A percentile compares a stretch with the other conserved stretches of the same genome.
These are phyloP conservation scores for Camelus bactrianus DNA, from an alignment of 2,113 vertebrate genomes.

Conservation along the genomic window DNA sequence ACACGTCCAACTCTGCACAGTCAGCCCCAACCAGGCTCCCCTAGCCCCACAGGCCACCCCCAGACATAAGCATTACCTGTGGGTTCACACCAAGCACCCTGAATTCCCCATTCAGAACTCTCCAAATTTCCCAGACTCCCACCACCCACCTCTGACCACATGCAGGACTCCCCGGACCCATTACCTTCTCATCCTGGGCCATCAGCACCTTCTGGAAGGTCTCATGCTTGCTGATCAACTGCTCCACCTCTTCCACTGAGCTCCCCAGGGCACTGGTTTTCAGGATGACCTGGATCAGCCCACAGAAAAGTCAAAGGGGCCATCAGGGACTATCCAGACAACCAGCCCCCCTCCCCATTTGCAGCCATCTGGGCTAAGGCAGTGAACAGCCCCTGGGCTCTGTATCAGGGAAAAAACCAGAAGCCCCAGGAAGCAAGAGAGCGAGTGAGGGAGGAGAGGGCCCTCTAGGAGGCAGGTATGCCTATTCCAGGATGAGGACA, in stretches of 20 bases:
- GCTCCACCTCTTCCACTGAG: slow-evolving; percentile 91
- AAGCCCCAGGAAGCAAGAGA: not conserved
- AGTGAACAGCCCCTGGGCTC: not conserved
- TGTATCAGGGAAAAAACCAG: not conserved
- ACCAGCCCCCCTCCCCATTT: not conserved
- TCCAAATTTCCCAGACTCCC: not conserved
- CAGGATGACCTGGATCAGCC: slow-evolving; percentile 88
- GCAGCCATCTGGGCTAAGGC: not conserved
- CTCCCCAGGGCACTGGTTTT: slow-evolving; percentile 89
- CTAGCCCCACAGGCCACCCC: no score
- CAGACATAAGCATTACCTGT: fast-evolving
- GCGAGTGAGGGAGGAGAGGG: not conserved
- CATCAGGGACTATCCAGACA: not conserved
- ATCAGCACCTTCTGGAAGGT: slow-evolving; percentile 94
- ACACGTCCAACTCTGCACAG: not conserved
- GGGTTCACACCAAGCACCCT: fast-evolving
- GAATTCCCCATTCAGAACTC: not conserved
- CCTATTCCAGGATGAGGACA: not conserved
- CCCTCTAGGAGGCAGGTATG: fast-evolving
- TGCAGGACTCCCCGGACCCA: not conserved
- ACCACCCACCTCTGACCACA: not conserved
- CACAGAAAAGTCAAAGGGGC: not conserved
- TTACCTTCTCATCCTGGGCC: slow-evolving; percentile 94
- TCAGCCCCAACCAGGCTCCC: not conserved
- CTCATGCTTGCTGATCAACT: slow-evolving; percentile 91